phyloP scores from a whole-genome alignment of 2,797 vertebrate genomes.

The Malacoctenus gilli region DNA sequence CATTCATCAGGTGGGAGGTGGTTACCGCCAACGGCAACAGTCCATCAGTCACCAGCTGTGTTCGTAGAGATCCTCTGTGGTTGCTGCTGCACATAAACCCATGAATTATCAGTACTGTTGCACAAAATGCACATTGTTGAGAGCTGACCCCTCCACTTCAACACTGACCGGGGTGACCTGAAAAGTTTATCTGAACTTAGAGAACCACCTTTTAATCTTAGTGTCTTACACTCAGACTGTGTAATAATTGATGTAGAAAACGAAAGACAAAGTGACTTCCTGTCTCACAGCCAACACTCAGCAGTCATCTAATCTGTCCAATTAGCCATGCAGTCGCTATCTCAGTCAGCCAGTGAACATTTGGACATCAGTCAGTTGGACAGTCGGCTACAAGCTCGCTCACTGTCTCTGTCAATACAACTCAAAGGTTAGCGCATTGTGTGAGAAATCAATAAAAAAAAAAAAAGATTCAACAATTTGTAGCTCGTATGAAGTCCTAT shows the following conservation, averaged over 20 bases:
- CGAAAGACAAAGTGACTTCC: neutral
- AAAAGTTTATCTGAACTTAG: too few relatives aligned
- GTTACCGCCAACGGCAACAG: neutral
- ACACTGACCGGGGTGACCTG: too few relatives aligned
- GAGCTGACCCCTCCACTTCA: too few relatives aligned
- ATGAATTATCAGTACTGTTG: too few relatives aligned
- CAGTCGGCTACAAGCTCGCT: conserved; percentile 8
- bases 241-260: conserved; percentile 13
- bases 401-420: conserved; percentile 6
- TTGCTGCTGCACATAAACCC: neutral
- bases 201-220: neutral
- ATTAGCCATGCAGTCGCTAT: conserved; percentile 21
- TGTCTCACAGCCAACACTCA: conserved; percentile 6
- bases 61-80: neutral
- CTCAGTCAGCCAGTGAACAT: conserved; percentile 23
- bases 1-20: conserved; percentile 31
- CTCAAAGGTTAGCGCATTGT: too few relatives aligned
- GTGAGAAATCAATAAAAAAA: too few relatives aligned
- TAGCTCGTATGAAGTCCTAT: too few relatives aligned
- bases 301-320: conserved; percentile 11
- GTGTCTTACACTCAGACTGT: conserved; percentile 2
- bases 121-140: too few relatives aligned
- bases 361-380: conserved; percentile 30
- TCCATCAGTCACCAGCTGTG: conserved; percentile 4
- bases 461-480: too few relatives aligned